These are phyloP conservation scores for Prionailurus bengalensis DNA, from an alignment of 2,113 vertebrate genomes.

Conservation along the genomic window DNA sequence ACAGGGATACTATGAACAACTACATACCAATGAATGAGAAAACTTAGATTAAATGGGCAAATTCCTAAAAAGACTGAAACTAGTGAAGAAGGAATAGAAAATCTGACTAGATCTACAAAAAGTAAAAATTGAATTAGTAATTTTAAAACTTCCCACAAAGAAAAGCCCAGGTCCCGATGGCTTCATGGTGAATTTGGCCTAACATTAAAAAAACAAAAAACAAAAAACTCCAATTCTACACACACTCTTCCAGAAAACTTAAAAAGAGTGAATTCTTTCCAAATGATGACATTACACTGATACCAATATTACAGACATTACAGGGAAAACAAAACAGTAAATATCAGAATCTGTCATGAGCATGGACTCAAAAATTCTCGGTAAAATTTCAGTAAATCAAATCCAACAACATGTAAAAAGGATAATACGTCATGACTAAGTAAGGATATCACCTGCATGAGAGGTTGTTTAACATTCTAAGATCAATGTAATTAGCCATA, in stretches of 20 bases:
- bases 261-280: neutral
- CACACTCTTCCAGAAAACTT: neutral
- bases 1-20: neutral
- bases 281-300: neutral
- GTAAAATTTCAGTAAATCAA: neutral
- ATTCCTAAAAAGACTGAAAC: neutral
- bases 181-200: neutral
- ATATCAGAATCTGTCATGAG: neutral
- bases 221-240: neutral
- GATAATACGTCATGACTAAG: neutral
- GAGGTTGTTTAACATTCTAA: neutral
- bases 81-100: neutral
- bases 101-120: neutral
- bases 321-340: neutral
- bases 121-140: neutral
- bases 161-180: neutral
- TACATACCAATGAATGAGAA: neutral
- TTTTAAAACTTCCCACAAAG: neutral
- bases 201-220: neutral
- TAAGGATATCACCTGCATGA: neutral
- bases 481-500: conserved; percentile 3
- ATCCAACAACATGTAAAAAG: neutral
- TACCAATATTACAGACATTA: neutral
- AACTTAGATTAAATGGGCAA: neutral
- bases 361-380: neutral